Base-by-base conservation (phyloP, 2,888 invertebrate genomes). In the Spodoptera littoralis region DNA sequence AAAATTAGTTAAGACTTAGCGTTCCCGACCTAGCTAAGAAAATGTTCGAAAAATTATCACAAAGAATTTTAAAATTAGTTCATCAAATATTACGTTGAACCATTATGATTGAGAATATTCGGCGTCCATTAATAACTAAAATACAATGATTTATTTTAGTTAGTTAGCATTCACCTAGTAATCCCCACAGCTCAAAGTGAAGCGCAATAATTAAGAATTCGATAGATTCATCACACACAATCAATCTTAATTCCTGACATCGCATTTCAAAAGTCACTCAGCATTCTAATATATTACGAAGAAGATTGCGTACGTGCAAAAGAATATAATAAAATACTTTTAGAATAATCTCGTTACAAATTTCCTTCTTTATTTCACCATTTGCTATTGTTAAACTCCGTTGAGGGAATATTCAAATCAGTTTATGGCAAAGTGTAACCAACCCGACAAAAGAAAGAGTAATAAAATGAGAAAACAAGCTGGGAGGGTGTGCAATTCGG, bases 391-490 rank as follows among this genome's bases (percentile, higher is more conserved):
- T 74, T 70, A 67, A 78, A 60, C 60, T 65, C 58, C 58, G 67
- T 64, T 69, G 60, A 72, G 78, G 69, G 67, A 79, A 77, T 77
- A 78, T 78, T 78, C 75, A 79, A 79, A 78, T 77, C 77, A 68
- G 75, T 78, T 78, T 77, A 77, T 75, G 51, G 78, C 62, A 51
- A 79, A 78, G 72, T 74, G 78, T 79, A 76, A 77, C 79, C 71
- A 60, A 72, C 65, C 62, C 71, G 70, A 75, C 74, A 76, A 76
- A 76, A 80, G 76, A 79, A 81, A 80, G 63, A 68, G 77, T 81
- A 85, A 83, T 83, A 84, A 82, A 83, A 84, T 79, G 77, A 65
- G 78, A 75, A 81, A 84, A 84, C 81, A 86, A 82, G 74, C 77
- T 65, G 64, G 73, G 64, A 71, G 73, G 66, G 69, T 81, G 74